phyloP scores from a whole-genome alignment of 2,888 invertebrate species.

The Hecatera dysodea region DNA sequence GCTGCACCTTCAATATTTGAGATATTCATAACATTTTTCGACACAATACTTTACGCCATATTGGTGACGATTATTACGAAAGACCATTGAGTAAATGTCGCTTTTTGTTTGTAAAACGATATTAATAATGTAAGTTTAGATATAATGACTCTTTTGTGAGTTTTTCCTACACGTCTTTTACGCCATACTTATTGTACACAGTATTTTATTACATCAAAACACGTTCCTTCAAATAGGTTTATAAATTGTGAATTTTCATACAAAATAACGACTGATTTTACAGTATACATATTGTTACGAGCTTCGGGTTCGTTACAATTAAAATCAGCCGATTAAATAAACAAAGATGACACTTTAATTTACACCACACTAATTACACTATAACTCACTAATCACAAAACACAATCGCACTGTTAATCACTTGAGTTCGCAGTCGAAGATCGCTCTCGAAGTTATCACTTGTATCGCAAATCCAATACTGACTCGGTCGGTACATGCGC shows the following conservation, averaged over 20 bases:
- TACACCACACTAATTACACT: too few relatives aligned
- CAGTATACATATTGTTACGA: background rate
- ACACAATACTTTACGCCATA: conserved; percentile 46
- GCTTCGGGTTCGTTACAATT: too few relatives aligned
- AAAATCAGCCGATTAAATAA: too few relatives aligned
- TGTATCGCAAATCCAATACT: too few relatives aligned
- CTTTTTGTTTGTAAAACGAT: conserved; percentile 25
- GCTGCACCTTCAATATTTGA: too few relatives aligned
- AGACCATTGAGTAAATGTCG: conserved; percentile 44
- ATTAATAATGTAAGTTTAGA: conserved; percentile 39
- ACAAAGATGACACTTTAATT: too few relatives aligned
- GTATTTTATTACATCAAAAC: conserved; percentile 13
- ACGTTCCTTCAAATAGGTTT: background rate
- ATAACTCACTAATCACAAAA: too few relatives aligned
- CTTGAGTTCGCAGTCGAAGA: too few relatives aligned
- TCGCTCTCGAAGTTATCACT: too few relatives aligned
- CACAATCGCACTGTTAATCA: too few relatives aligned
- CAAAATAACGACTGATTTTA: conserved; percentile 3
- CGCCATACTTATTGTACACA: background rate
- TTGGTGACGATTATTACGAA: conserved; percentile 50
- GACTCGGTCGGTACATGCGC: too few relatives aligned
- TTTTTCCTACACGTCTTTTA: conserved; percentile 29
- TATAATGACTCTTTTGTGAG: conserved; percentile 48
- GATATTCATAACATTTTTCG: conserved; percentile 35
- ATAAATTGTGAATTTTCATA: background rate